Conservation (phyloP, 1,140 invertebrate species). For the Diabrotica undecimpunctata region DNA sequence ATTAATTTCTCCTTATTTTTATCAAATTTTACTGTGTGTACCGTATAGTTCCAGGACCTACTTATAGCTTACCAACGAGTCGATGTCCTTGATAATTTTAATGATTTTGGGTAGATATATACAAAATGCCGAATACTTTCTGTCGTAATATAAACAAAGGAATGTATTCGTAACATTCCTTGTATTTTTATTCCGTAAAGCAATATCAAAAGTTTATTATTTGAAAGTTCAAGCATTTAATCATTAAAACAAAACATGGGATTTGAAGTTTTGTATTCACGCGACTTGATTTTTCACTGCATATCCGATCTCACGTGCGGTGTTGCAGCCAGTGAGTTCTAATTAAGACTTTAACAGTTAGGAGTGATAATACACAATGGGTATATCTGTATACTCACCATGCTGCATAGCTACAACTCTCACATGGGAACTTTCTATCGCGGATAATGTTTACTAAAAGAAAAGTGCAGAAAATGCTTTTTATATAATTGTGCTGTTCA, state of each 20-base stretch:
- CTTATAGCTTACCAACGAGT: neutral
- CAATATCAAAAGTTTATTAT: too few species aligned
- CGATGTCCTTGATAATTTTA: conserved; percentile 13
- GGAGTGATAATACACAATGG: too few species aligned
- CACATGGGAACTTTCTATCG: too few species aligned
- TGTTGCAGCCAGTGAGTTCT: neutral
- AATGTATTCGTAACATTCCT: neutral
- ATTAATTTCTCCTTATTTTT: conserved; percentile 6
- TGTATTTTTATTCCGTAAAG: too few species aligned
- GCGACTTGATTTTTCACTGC: neutral
- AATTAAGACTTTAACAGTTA: neutral
- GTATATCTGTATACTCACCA: too few species aligned
- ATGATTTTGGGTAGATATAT: neutral
- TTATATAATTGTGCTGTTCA: too few species aligned
- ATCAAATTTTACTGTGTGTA: neutral
- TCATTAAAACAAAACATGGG: neutral
- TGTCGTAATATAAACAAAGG: neutral
- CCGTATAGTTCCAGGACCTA: neutral
- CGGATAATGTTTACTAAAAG: too few species aligned
- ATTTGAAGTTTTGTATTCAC: neutral
- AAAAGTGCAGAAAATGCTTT: too few species aligned
- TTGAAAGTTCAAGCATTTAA: too few species aligned
- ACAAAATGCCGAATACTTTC: neutral
- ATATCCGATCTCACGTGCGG: neutral
- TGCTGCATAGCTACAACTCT: too few species aligned